Base-by-base conservation (phyloP, 2,888 invertebrate species). In the Ommatoiulus sabulosus region DNA sequence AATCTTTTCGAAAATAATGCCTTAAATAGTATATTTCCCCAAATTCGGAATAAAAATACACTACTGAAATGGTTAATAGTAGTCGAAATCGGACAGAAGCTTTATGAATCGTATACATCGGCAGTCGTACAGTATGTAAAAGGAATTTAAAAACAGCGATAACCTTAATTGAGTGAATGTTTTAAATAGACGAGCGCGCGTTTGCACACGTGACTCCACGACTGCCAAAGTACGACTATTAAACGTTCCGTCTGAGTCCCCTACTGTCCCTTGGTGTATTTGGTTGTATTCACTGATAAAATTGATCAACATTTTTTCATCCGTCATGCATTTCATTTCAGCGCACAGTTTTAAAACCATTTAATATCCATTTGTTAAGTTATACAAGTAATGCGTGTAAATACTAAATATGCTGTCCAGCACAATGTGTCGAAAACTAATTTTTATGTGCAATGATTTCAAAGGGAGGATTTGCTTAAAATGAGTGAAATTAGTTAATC, bases 351-450 rank as follows among this genome's bases (percentile, higher is more conserved):
- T n/a, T n/a, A n/a, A n/a, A n/a, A n/a, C n/a, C n/a, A n/a, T n/a
- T n/a, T n/a, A n/a, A n/a, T n/a, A n/a, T 52, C 52, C 52, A 52
- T 52, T 52, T 52, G 12, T 52, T 52, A 52, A 46, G n/a, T n/a
- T n/a, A n/a, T n/a, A n/a, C n/a, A n/a, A n/a, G n/a, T 46, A 52
- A 52, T 52, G 52, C 3, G 52, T 52, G 63, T 63, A 63, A 63
- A 63, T 63, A 63, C 63, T 63, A 63, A 63, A 63, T 52, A 12
- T 63, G 63, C 20, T 63, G 17, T 63, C n/a, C 63, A n/a, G n/a
- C 63, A 63, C 63, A n/a, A 4, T 63, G 20, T 63, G 63, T 63
- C n/a, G 63, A n/a, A 63, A 63, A 63, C n/a, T n/a, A n/a, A 7
- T n/a, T 3, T 63, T 63, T 63, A 17, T n/a, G n/a, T 63, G 63